Evolutionary conservation across 2,888 invertebrate species (phyloP).

Genomic region (Vandiemenella viatica): DNA sequence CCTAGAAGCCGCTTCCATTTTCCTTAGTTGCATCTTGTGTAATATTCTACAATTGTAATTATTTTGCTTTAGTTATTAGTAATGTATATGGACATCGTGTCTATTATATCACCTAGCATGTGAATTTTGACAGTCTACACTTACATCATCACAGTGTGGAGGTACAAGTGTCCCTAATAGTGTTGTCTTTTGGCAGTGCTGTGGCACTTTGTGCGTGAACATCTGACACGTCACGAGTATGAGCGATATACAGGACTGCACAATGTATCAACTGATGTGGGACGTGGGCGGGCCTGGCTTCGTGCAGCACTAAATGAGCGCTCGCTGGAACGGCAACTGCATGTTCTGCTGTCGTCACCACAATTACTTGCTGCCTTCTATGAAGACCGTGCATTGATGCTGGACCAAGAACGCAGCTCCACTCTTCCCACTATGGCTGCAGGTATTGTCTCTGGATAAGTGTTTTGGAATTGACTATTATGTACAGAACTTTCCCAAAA

Average conservation of each 20-base stretch:
- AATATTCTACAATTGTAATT: too few species aligned
- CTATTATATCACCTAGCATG: too few species aligned
- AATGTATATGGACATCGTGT: too few species aligned
- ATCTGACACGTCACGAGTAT: constrained; percentile 74
- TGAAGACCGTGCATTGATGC: constrained; percentile 71
- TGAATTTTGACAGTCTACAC: too few species aligned
- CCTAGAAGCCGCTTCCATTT: too few species aligned
- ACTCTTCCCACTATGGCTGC: constrained; percentile 74
- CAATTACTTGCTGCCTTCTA: constrained; percentile 52
- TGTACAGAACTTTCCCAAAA: too few species aligned
- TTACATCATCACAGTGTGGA: too few species aligned
- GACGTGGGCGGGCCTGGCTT: constrained; percentile 77
- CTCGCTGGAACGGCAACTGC: constrained; percentile 67
- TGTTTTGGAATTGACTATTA: too few species aligned
- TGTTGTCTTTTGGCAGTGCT: constrained; percentile 31
- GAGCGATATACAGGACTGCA: constrained; percentile 63
- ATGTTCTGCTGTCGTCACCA: constrained; percentile 52
- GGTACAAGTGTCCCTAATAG: neutral
- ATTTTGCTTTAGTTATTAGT: too few species aligned
- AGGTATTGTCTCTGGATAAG: too few species aligned
- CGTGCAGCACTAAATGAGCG: constrained; percentile 81
- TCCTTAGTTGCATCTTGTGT: too few species aligned
- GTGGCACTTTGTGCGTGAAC: constrained; percentile 64
- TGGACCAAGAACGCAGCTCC: constrained; percentile 62
- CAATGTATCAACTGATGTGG: constrained; percentile 56